Conservation (phyloP, 2,113 vertebrate genomes). For the Chunga burmeisteri region DNA sequence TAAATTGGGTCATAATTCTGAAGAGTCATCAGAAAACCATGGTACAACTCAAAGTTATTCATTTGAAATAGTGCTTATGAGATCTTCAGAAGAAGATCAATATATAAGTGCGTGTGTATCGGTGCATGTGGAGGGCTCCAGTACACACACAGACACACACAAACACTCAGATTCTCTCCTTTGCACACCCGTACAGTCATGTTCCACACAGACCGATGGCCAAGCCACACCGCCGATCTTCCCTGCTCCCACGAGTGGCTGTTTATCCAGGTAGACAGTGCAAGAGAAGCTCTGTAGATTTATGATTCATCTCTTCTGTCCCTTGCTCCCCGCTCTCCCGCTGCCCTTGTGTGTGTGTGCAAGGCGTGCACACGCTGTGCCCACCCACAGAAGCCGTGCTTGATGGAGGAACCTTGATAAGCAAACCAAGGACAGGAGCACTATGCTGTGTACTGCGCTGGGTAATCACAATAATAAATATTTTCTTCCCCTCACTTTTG, state of each 20-base stretch:
- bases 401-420: neutral
- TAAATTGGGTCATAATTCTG: slow-evolving; percentile 72
- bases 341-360: neutral
- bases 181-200: neutral
- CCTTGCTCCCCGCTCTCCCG: neutral
- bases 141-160: neutral
- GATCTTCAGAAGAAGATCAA: slow-evolving; percentile 19
- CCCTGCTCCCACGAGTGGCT: neutral
- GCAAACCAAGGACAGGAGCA: neutral
- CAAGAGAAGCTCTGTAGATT: neutral
- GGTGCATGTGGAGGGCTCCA: neutral
- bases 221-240: neutral
- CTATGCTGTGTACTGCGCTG: neutral
- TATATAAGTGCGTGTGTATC: neutral
- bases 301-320: neutral
- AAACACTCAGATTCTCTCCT: too few relatives aligned
- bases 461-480: neutral
- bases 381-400: neutral
- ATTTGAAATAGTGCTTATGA: slow-evolving; percentile 56
- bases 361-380: neutral
- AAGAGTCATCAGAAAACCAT: slow-evolving; percentile 61
- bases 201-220: accelerated
- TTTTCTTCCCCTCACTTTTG: neutral
- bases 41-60: slow-evolving; percentile 28
- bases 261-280: neutral